Evolutionary conservation across 2,113 vertebrate genomes (phyloP).

Genomic region (Mirza zaza): DNA sequence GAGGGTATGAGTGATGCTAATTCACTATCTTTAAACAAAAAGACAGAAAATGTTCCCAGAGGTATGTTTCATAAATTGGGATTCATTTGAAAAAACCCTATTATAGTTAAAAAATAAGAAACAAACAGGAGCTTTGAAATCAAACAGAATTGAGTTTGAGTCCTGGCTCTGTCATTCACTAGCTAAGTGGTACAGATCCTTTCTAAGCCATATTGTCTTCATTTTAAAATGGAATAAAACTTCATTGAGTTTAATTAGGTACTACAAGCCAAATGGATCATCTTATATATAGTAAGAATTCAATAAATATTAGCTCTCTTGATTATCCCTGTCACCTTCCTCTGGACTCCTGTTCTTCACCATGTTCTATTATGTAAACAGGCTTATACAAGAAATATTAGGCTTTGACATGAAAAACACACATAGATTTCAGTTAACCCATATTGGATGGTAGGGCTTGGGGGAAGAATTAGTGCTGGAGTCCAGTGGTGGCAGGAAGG

Average conservation of each 20-base stretch:
- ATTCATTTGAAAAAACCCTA: not conserved
- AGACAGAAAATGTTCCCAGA: not conserved
- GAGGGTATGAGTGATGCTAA: not conserved
- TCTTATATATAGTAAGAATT: not conserved
- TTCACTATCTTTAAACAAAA: not conserved
- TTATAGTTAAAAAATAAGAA: not conserved
- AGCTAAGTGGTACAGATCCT: not conserved
- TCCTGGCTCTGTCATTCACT: not conserved
- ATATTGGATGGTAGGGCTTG: not conserved
- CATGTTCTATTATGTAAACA: not conserved
- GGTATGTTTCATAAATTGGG: not conserved
- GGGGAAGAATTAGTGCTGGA: not conserved
- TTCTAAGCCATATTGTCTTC: not conserved
- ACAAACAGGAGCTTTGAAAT: not conserved
- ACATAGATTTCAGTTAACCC: not conserved
- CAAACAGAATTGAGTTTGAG: not conserved
- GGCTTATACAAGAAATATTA: not conserved
- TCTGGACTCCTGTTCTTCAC: not conserved
- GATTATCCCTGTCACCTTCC: not conserved
- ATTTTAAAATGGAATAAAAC: not conserved
- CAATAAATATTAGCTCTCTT: not conserved
- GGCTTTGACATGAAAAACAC: not conserved
- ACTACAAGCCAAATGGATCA: not conserved
- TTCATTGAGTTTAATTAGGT: not conserved
- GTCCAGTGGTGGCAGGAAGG: not conserved